Percentiles rank a stretch among this genome's conserved stretches.
Evolutionary conservation across 1,140 invertebrate species (phyloP).

Genomic region (Drosophila nigrodunni): DNA sequence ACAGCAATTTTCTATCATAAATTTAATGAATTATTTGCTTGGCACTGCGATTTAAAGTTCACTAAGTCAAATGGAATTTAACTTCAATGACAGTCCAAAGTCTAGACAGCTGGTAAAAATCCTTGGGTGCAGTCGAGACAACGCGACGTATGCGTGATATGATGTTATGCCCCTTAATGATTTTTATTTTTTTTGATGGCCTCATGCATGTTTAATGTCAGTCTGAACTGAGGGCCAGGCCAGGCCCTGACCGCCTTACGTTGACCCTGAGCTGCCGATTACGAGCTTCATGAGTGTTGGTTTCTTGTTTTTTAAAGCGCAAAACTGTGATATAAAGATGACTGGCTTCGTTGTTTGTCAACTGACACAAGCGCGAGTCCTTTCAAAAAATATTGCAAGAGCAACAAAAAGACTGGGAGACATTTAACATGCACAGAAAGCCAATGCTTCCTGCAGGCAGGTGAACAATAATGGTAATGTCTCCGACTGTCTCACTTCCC

Average conservation of each 20-base stretch:
- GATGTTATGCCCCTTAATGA: constrained; percentile 34
- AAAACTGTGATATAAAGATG: constrained; percentile 26
- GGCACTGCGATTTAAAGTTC: constrained; percentile 23
- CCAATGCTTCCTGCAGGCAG: constrained; percentile 13
- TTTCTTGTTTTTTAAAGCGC: not conserved
- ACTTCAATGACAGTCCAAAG: constrained; percentile 7
- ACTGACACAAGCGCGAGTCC: constrained; percentile 17
- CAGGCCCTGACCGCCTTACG: constrained; percentile 33
- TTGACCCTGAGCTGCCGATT: constrained; percentile 42
- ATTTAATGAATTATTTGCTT: constrained; percentile 62
- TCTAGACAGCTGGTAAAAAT: constrained; percentile 30
- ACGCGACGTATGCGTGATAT: constrained; percentile 44
- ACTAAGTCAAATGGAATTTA: constrained; percentile 22
- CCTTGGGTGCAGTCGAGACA: constrained; percentile 34
- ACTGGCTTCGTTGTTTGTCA: constrained; percentile 23
- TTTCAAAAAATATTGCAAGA: constrained; percentile 23
- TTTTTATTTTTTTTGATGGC: constrained; percentile 19
- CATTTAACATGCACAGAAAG: constrained; percentile 44
- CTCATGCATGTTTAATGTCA: constrained; percentile 49
- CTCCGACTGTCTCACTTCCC: not conserved
- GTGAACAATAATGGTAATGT: constrained; percentile 5
- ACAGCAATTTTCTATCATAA: constrained; percentile 56
- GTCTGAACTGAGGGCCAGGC: constrained; percentile 23
- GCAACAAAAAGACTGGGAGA: constrained; percentile 14
- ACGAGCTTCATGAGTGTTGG: constrained; percentile 11